Percentiles rank a stretch among this genome's conserved stretches.
Conservation (phyloP, 2,888 invertebrate species). For the Cantharis rufa region DNA sequence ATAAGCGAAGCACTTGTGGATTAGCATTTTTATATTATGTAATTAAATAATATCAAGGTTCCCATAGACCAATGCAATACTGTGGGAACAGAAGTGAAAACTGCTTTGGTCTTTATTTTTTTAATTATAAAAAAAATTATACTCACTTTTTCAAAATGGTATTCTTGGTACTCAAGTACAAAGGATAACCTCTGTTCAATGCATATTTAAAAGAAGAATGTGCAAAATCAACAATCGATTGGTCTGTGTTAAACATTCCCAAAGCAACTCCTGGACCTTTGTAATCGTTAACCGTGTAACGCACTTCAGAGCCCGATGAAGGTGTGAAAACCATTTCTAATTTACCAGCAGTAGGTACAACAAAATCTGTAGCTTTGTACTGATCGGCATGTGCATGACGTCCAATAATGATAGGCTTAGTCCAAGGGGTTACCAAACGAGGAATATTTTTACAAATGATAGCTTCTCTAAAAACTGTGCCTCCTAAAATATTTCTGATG, state of each 20-base stretch:
- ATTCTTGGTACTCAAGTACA: constrained; percentile 95
- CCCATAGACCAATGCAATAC: too few species aligned
- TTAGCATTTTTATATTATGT: not conserved
- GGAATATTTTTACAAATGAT: constrained; percentile 94
- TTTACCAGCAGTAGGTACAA: constrained; percentile 89
- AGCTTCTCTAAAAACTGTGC: constrained; percentile 80
- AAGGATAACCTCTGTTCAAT: constrained; percentile 79
- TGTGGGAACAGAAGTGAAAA: too few species aligned
- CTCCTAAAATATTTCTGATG: constrained; percentile 84
- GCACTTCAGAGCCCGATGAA: constrained; percentile 64
- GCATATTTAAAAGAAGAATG: constrained; percentile 93
- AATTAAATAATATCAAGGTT: not conserved
- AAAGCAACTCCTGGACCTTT: constrained; percentile 89
- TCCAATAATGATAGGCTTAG: constrained; percentile 95
- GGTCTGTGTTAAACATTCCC: constrained; percentile 96
- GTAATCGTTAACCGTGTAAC: constrained; percentile 81
- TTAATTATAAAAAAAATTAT: not conserved
- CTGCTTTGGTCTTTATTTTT: too few species aligned
- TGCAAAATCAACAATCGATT: constrained; percentile 91
- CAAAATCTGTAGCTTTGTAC: constrained; percentile 95
- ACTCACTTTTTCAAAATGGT: constrained; percentile 83
- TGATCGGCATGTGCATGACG: constrained; percentile 98
- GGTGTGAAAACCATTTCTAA: constrained; percentile 84
- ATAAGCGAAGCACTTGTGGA: not conserved
- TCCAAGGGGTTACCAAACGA: constrained; percentile 92